A percentile compares a stretch with the other conserved stretches of the same genome.
These are phyloP conservation scores for Trididemnum miniatum DNA, from an alignment of 23 tunicate species.

Conservation along the genomic window DNA sequence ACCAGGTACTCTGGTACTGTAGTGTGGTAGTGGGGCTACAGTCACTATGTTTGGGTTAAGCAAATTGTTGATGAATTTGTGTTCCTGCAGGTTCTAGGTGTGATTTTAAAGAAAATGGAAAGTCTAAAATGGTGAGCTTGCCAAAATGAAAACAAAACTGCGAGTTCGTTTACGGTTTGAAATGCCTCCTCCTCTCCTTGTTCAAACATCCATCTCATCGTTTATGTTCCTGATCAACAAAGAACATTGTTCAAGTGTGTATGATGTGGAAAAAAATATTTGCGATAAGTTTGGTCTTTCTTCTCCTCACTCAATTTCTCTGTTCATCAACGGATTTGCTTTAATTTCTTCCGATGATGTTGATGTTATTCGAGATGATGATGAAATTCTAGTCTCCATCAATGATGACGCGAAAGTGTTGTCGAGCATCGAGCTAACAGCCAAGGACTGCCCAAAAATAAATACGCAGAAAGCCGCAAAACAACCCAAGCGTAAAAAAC, in stretches of 20 bases:
- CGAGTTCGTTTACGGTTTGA: constrained; percentile 49
- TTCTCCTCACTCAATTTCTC: not conserved
- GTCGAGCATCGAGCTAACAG: too few species aligned
- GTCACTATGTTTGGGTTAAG: too few species aligned
- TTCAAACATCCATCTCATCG: not conserved
- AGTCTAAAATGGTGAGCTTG: too few species aligned
- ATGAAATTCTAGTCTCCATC: constrained; percentile 19
- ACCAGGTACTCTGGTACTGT: too few species aligned
- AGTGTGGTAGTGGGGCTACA: too few species aligned
- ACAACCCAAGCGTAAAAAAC: too few species aligned
- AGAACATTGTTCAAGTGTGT: not conserved
- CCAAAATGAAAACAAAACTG: constrained; percentile 5
- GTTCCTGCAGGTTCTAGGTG: too few species aligned
- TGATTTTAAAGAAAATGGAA: too few species aligned
- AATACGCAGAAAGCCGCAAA: not conserved
- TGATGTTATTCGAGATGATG: constrained; percentile 40
- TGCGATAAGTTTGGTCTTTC: constrained; percentile 39
- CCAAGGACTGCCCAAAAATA: not conserved
- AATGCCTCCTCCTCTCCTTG: constrained; percentile 26
- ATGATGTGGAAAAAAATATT: constrained; percentile 39
- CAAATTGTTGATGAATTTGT: too few species aligned
- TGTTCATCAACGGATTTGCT: constrained; percentile 34
- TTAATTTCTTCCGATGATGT: constrained; percentile 42
- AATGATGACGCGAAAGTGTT: not conserved
- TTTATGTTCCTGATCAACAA: constrained; percentile 50